Conservation (phyloP, 2,113 vertebrate genomes). For the Campylomormyrus tamandua region DNA sequence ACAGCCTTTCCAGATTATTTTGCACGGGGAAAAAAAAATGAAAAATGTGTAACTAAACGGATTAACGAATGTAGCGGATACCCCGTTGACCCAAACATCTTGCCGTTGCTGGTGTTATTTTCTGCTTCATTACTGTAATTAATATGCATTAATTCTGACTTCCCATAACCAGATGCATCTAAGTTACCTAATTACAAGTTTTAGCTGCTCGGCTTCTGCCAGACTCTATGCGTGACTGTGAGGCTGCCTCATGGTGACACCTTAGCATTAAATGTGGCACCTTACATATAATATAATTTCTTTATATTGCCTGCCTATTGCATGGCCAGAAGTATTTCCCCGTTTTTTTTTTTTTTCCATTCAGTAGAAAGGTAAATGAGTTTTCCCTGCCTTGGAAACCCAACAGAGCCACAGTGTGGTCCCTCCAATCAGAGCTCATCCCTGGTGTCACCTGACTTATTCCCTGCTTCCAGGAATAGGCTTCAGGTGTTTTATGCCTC, state of each 20-base stretch:
- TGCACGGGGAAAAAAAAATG: not conserved
- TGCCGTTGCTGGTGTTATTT: slow-evolving; percentile 55
- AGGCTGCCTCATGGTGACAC: not conserved
- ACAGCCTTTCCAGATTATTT: not conserved
- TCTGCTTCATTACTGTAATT: slow-evolving; percentile 51
- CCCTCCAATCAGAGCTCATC: not conserved
- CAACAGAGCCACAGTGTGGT: not conserved
- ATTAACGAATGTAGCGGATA: slow-evolving; percentile 38
- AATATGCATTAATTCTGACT: slow-evolving; percentile 56
- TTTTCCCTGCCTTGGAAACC: not conserved
- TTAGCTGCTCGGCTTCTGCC: slow-evolving; percentile 22
- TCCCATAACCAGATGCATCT: slow-evolving; percentile 48
- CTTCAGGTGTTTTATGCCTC: not conserved
- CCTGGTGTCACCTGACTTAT: not conserved
- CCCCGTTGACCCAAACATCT: slow-evolving; percentile 48
- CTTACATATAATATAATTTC: slow-evolving; percentile 10
- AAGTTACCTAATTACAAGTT: slow-evolving; percentile 52
- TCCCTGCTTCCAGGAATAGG: not conserved
- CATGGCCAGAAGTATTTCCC: not conserved
- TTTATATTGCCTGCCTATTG: not conserved
- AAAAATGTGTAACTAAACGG: slow-evolving; percentile 14
- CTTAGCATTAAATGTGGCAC: not conserved
- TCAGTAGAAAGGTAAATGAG: not conserved
- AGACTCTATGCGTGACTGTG: not conserved
- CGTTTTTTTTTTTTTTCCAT: not conserved